Evolutionary conservation across 2,797 vertebrate genomes (phyloP), one percentile per base, ranked within the genome.

Genomic region (Urosaurus nigricauda): DNA sequence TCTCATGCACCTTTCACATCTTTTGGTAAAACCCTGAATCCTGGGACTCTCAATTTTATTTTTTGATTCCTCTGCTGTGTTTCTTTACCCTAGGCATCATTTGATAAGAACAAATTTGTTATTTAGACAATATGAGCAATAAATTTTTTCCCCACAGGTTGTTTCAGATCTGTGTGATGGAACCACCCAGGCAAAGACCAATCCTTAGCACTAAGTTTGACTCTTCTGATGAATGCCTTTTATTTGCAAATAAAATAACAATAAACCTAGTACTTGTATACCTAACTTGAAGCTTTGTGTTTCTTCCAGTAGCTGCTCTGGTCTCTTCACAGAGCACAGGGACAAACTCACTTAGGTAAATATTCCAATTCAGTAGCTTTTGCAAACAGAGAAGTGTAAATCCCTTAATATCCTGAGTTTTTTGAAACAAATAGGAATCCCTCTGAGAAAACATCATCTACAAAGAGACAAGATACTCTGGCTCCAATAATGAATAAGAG

Each of bases 381-480:
- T 90, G 74, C 73, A 85, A 53, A 88, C 56, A 68, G 24, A 2
- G 19, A 89, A 84, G 35, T 65, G n/a, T 79, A 90, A 84, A 92
- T 87, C 75, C 7, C 17, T 87, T 91, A 82, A 87, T 87, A 35
- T 86, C 82, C 86, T 87, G 0, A 90, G 85, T 95, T 95, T 63
- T 77, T 93, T 94, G 80, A 92, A 94, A 94, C 85, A 82, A 93
- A 93, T 83, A 92, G 65, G 70, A 95, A 94, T 81, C 70, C 91
- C 84, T 89, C 87, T 92, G 94, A 93, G 94, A 82, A 93, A 93
- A 85, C 79, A 89, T 90, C 86, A 56, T 94, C 73, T 40, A 90
- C 19, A 70, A 68, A 92, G 85, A 91, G 24, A 93, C 91, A 80
- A 93, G 73, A 40, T 79, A 79, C 91, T 92, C 68, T 92, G 60